These are phyloP conservation scores for Busseola fusca DNA, from an alignment of 2,888 invertebrate species.

Conservation along the genomic window DNA sequence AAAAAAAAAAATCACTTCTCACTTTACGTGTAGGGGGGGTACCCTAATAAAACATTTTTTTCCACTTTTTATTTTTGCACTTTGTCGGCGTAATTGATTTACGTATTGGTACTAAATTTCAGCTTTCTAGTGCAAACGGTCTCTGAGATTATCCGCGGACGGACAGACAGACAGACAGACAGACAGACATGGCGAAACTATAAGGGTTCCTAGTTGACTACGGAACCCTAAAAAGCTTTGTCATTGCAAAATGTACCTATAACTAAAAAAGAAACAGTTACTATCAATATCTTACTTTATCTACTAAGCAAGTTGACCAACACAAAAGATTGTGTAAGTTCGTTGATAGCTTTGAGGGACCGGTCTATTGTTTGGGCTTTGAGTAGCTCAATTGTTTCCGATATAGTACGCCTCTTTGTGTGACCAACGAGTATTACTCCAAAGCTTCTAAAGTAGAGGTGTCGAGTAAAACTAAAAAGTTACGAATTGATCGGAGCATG, in stretches of 20 bases:
- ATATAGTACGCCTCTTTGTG: conserved; percentile 63
- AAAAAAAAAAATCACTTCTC: no score
- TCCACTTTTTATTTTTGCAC: no score
- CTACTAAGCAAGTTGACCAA: conserved; percentile 57
- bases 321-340: conserved; percentile 72
- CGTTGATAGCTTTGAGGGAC: conserved; percentile 68
- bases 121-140: no score
- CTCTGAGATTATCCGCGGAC: no score
- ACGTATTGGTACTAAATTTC: no score
- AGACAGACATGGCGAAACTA: no score
- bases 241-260: conserved; percentile 60
- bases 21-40: no score
- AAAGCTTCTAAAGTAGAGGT: conserved; percentile 42
- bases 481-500: conserved; percentile 69
- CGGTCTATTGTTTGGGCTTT: conserved; percentile 65
- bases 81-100: no score
- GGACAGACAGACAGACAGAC: no score
- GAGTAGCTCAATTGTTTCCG: conserved; percentile 61
- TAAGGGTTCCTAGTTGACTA: no score
- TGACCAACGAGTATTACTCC: conserved; percentile 32
- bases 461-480: conserved; percentile 54
- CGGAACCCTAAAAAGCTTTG: conserved; percentile 6
- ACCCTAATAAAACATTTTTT: no score
- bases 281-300: conserved; percentile 58
- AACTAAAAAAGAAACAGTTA: conserved; percentile 64